Conservation (phyloP, 2,113 vertebrate genomes). For the Verasper variegatus region DNA sequence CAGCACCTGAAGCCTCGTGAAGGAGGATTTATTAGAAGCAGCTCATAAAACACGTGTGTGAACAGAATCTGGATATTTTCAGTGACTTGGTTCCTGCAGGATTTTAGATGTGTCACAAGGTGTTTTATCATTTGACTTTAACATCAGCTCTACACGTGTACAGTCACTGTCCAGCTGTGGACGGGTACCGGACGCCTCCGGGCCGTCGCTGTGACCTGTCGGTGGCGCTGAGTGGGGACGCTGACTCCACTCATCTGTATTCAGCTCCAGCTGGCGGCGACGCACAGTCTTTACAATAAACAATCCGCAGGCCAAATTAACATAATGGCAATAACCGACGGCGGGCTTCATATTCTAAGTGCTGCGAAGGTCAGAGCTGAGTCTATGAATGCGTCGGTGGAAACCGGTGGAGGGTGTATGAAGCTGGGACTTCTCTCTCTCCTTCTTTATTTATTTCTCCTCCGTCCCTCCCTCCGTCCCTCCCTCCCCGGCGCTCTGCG, state of each 20-base stretch:
- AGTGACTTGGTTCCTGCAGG: no score
- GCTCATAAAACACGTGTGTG: background rate
- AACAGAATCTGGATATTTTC: background rate
- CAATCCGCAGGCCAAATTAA: constrained; percentile 81
- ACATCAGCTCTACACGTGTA: constrained; percentile 8
- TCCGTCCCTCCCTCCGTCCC: background rate
- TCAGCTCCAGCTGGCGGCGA: constrained; percentile 60
- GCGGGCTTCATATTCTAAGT: constrained; percentile 83
- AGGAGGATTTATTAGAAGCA: background rate
- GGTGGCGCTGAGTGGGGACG: constrained; percentile 16
- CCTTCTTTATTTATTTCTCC: constrained; percentile 36
- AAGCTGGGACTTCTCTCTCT: constrained; percentile 42
- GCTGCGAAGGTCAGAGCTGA: constrained; percentile 80
- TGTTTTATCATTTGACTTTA: background rate
- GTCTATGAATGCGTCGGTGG: constrained; percentile 70
- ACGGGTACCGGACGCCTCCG: constrained; percentile 2
- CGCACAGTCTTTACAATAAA: constrained; percentile 75
- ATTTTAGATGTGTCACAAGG: background rate
- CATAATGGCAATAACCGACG: constrained; percentile 80
- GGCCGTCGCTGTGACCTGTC: constrained; percentile 2
- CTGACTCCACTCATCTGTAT: constrained; percentile 72
- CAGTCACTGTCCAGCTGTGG: constrained; percentile 33
- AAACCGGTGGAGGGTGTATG: constrained; percentile 53
- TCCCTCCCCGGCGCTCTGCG: constrained; percentile 42
- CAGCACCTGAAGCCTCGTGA: no score